phyloP scores from a whole-genome alignment of 2,113 vertebrate genomes.

The Ceratotherium simum region DNA sequence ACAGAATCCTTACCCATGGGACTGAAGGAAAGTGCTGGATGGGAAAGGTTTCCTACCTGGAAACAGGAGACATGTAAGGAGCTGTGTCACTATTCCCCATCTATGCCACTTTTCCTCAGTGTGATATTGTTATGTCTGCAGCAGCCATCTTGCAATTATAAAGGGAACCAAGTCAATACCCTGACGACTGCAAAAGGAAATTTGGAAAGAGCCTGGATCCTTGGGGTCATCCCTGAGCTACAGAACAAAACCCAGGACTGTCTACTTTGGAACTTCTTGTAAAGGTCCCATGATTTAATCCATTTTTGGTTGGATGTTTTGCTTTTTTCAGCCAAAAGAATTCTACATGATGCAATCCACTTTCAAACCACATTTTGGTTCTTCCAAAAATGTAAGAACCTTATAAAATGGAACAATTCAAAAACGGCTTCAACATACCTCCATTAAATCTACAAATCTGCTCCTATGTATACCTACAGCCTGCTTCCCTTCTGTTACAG shows the following conservation, averaged over 20 bases:
- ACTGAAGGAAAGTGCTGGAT: neutral
- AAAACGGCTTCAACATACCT: neutral
- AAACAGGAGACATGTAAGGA: neutral
- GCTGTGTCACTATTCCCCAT: neutral
- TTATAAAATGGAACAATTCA: neutral
- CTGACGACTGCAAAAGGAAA: neutral
- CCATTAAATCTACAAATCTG: neutral
- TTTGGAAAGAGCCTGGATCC: neutral
- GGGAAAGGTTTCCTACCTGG: neutral
- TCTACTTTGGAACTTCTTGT: neutral
- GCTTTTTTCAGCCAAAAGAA: neutral
- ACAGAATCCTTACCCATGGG: neutral
- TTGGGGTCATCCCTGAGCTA: neutral
- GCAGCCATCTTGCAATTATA: neutral
- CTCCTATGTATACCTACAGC: neutral
- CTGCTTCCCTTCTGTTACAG: neutral
- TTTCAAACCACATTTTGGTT: neutral
- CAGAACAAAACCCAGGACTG: neutral
- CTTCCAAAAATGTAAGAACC: neutral
- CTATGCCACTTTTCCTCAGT: neutral
- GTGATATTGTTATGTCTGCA: neutral
- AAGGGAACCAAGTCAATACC: neutral
- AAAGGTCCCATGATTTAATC: neutral
- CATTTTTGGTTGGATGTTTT: neutral
- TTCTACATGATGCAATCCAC: neutral